Conservation (phyloP, 2,888 invertebrate genomes). For the Scrobipalpa atriplicella region DNA sequence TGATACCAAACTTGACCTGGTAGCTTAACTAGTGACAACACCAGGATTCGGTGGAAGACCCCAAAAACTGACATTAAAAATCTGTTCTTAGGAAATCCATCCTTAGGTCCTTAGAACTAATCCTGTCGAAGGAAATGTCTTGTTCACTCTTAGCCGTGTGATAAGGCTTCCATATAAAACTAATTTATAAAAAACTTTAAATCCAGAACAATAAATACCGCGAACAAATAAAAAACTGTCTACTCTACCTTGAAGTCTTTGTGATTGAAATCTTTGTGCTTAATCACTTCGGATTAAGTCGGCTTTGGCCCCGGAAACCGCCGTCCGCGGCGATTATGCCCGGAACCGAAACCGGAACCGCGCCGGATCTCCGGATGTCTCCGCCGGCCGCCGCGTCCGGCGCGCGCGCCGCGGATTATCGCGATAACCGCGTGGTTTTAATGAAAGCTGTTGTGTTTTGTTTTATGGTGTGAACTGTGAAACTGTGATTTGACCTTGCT, state of each 20-base stretch:
- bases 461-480: slow-evolving; percentile 1
- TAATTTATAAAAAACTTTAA: too few species aligned
- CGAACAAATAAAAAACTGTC: not conserved
- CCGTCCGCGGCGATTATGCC: slow-evolving; percentile 46
- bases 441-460: not conserved
- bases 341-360: slow-evolving; percentile 46
- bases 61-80: too few species aligned
- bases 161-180: too few species aligned
- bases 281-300: slow-evolving; percentile 44
- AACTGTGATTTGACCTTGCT: slow-evolving; percentile 29
- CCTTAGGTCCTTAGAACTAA: too few species aligned
- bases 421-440: slow-evolving; percentile 31
- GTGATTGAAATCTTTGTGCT: not conserved
- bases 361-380: slow-evolving; percentile 50
- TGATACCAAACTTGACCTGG: too few species aligned
- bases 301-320: slow-evolving; percentile 47
- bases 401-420: slow-evolving; percentile 32
- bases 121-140: too few species aligned
- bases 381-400: slow-evolving; percentile 52
- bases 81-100: too few species aligned
- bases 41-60: too few species aligned
- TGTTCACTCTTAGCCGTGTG: too few species aligned
- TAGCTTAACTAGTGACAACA: too few species aligned
- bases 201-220: too few species aligned
- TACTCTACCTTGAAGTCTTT: too few species aligned